Evolutionary conservation across 2,113 vertebrate genomes (phyloP).

Genomic region (zebrafish (Danio rerio)): DNA sequence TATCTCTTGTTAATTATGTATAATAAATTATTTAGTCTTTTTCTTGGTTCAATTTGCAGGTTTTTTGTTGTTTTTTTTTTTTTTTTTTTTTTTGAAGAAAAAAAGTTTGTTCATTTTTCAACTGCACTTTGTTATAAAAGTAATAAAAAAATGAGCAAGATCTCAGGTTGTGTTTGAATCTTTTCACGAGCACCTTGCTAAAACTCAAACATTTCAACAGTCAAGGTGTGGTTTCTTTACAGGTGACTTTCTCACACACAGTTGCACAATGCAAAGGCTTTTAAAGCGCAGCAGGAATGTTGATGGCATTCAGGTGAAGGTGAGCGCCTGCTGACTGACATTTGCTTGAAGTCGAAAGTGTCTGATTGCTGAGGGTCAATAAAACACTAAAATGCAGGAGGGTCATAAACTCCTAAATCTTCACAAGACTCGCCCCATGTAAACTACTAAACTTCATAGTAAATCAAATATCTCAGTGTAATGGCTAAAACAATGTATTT

Average conservation of each 20-base stretch:
- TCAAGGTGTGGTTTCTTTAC: neutral
- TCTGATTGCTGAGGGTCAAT: conserved; percentile 21
- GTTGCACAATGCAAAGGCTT: conserved; percentile 1
- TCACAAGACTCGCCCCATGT: neutral
- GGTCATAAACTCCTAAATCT: neutral
- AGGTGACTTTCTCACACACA: neutral
- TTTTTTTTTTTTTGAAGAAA: conserved; percentile 47
- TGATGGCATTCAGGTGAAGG: conserved; percentile 57
- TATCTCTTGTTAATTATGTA: conserved; percentile 66
- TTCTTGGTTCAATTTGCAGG: conserved; percentile 55
- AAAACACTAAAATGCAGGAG: neutral
- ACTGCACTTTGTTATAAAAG: conserved; percentile 70
- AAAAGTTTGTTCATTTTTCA: conserved; percentile 65
- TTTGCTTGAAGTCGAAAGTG: conserved; percentile 49
- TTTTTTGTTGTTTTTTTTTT: no score
- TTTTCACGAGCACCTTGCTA: neutral
- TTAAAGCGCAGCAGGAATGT: conserved; percentile 11
- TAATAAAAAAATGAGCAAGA: conserved; percentile 67
- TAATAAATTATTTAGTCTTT: conserved; percentile 75
- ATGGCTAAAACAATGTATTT: neutral
- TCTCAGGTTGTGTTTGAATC: conserved; percentile 2
- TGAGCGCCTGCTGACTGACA: conserved; percentile 38
- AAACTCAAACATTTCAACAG: no score
- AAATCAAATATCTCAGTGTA: neutral
- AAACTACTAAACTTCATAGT: neutral